These are phyloP conservation scores for Hetaerina americana DNA, from an alignment of 1,140 invertebrate genomes.

Conservation along the genomic window DNA sequence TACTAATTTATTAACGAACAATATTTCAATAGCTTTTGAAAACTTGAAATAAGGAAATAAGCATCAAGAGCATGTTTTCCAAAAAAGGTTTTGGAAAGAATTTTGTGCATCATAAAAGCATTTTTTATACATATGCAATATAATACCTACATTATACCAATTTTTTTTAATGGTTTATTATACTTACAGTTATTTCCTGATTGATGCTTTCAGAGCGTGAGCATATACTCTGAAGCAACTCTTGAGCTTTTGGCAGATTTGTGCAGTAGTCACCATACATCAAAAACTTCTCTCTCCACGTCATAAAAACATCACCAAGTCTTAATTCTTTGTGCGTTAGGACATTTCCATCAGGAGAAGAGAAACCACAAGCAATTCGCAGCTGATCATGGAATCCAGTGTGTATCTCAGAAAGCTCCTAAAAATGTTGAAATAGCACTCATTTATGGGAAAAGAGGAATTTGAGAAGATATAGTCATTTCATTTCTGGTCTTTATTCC, in stretches of 20 bases:
- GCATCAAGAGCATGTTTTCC: too few relatives aligned
- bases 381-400: constrained; percentile 68
- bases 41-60: too few relatives aligned
- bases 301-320: constrained; percentile 62
- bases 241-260: constrained; percentile 71
- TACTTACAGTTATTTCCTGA: constrained; percentile 40
- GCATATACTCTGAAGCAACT: constrained; percentile 58
- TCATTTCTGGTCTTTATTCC: too few relatives aligned
- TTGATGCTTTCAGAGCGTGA: constrained; percentile 43
- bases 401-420: constrained; percentile 81
- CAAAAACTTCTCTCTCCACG: constrained; percentile 79
- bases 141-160: too few relatives aligned
- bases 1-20: too few relatives aligned
- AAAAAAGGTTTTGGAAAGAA: too few relatives aligned
- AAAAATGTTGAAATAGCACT: constrained; percentile 16
- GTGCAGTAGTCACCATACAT: constrained; percentile 94
- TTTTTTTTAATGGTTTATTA: too few relatives aligned
- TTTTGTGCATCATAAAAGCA: too few relatives aligned
- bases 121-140: too few relatives aligned
- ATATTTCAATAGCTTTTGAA: too few relatives aligned
- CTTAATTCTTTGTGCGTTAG: constrained; percentile 37
- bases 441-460: background rate
- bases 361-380: constrained; percentile 41
- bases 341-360: constrained; percentile 27
- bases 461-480: background rate